Conservation (phyloP, 2,797 vertebrate genomes). For the Rousettus madagascariensis region DNA sequence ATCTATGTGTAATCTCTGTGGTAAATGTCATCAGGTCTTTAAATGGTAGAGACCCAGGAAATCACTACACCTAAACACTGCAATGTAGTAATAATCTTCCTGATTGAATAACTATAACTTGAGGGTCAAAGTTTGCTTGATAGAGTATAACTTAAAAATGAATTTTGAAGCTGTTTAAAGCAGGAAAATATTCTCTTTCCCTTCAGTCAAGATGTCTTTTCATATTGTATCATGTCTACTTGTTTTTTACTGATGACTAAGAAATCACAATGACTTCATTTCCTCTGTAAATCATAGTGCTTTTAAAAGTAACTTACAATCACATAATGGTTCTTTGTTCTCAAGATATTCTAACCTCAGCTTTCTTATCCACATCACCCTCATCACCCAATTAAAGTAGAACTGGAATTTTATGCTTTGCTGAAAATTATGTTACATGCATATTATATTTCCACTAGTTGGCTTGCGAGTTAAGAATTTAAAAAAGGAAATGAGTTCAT, state of each 20-base stretch:
- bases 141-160: slow-evolving; percentile 26
- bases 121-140: slow-evolving; percentile 45
- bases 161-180: slow-evolving; percentile 26
- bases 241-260: slow-evolving; percentile 60
- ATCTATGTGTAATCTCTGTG: slow-evolving; percentile 69
- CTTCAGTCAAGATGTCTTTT: slow-evolving; percentile 37
- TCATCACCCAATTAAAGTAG: slow-evolving; percentile 62
- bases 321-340: slow-evolving; percentile 51
- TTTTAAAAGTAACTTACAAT: slow-evolving; percentile 64
- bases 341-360: slow-evolving; percentile 53
- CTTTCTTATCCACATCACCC: slow-evolving; percentile 9
- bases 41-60: slow-evolving; percentile 78
- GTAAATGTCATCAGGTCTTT: slow-evolving; percentile 80
- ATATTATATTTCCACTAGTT: slow-evolving; percentile 28
- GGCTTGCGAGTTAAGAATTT: background rate
- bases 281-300: slow-evolving; percentile 50
- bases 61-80: background rate
- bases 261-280: slow-evolving; percentile 62
- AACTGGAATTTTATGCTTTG: slow-evolving; percentile 39
- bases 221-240: slow-evolving; percentile 13
- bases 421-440: background rate
- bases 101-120: slow-evolving; percentile 65
- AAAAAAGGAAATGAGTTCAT: background rate
- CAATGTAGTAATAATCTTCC: slow-evolving; percentile 41
- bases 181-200: slow-evolving; percentile 41